Conservation (phyloP, 2,797 vertebrate species). For the Podarcis siculus region DNA sequence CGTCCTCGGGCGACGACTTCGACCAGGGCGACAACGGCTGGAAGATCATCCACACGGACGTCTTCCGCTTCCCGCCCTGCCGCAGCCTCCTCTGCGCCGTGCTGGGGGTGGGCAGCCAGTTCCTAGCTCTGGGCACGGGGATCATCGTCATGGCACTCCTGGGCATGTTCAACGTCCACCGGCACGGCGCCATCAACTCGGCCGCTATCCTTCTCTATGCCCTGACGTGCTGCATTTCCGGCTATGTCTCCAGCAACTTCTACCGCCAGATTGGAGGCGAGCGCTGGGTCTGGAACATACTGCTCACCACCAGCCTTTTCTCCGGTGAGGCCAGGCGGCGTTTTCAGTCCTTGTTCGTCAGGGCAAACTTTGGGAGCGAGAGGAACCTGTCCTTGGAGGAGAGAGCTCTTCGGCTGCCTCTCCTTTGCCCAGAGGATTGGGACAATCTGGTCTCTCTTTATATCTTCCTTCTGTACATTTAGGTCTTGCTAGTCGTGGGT, state of each 20-base stretch:
- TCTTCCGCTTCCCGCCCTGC: constrained; percentile 91
- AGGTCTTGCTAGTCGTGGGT: neutral
- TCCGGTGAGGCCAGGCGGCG: constrained; percentile 79
- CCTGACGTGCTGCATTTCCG: constrained; percentile 92
- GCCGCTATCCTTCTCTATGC: constrained; percentile 91
- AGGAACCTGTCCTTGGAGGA: neutral
- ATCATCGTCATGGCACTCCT: constrained; percentile 92
- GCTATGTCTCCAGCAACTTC: constrained; percentile 91
- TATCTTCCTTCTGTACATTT: neutral
- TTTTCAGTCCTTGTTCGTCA: too few species aligned
- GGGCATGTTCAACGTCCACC: constrained; percentile 93
- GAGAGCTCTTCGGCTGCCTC: neutral
- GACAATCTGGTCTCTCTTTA: neutral
- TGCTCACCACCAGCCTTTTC: constrained; percentile 91
- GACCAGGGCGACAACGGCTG: constrained; percentile 95
- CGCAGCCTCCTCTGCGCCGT: constrained; percentile 90
- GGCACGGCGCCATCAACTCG: constrained; percentile 92
- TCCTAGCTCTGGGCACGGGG: constrained; percentile 90
- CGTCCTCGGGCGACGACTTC: constrained; percentile 83
- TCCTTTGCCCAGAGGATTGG: neutral
- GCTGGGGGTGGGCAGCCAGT: constrained; percentile 91
- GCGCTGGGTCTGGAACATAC: constrained; percentile 95
- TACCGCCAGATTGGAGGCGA: constrained; percentile 92
- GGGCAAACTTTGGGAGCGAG: neutral
- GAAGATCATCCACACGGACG: constrained; percentile 96